Percentiles rank a stretch among this genome's conserved stretches.
Evolutionary conservation across 2,888 invertebrate genomes (phyloP).

Genomic region (Ferdinandea cuprea): DNA sequence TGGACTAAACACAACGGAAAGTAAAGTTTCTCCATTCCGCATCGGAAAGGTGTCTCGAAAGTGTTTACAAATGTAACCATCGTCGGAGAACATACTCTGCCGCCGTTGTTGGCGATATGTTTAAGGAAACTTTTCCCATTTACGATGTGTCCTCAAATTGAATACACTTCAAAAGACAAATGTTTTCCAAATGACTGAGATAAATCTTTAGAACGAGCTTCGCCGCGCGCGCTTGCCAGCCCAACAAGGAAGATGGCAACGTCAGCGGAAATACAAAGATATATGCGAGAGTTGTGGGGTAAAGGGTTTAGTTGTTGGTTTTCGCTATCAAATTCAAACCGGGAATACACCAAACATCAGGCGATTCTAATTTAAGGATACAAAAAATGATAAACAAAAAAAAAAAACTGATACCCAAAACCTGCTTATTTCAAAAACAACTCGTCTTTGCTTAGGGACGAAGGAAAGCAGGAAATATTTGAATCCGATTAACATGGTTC

Average conservation of each 20-base stretch:
- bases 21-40: slow-evolving; percentile 60
- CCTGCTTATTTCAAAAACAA: slow-evolving; percentile 51
- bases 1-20: slow-evolving; percentile 6
- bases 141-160: slow-evolving; percentile 67
- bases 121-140: slow-evolving; percentile 69
- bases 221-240: neutral
- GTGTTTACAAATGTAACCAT: slow-evolving; percentile 69
- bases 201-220: slow-evolving; percentile 60
- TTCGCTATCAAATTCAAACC: slow-evolving; percentile 34
- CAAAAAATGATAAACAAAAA: neutral
- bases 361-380: slow-evolving; percentile 54
- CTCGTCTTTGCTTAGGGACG: neutral
- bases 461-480: neutral
- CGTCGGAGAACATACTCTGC: slow-evolving; percentile 2
- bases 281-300: slow-evolving; percentile 61
- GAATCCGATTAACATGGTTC: slow-evolving; percentile 18
- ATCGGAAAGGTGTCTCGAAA: slow-evolving; percentile 70
- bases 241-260: slow-evolving; percentile 5
- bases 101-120: slow-evolving; percentile 55
- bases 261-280: slow-evolving; percentile 61
- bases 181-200: slow-evolving; percentile 68
- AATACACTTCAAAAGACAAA: slow-evolving; percentile 72
- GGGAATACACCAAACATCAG: slow-evolving; percentile 12
- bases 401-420: slow-evolving; percentile 3
- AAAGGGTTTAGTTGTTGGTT: slow-evolving; percentile 29